Evolutionary conservation across 2,113 vertebrate genomes (phyloP), one percentile per base, ranked within the genome.

Genomic region (Ageneiosus marmoratus): DNA sequence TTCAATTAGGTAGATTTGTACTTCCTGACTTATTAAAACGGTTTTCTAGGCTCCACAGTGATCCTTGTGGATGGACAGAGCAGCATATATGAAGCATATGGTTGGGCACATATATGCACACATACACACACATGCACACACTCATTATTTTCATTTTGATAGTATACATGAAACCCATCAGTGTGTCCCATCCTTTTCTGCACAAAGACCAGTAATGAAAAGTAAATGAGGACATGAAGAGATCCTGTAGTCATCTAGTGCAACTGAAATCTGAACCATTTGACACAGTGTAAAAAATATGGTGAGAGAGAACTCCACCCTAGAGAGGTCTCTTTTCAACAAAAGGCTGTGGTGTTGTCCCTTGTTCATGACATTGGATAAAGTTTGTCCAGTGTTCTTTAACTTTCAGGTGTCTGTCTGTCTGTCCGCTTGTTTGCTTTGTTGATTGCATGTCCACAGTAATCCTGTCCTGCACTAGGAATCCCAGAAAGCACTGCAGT

Each of bases 221-320:
- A 87, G 88, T 92, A 89, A 91, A 76, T 48, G 88, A 91, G 75
- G 84, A 88, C 92, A 92, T 92, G 91, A 95, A 94, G 95, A 96
- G 95, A 94, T 94, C 94, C 95, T 94, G 94, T 94, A 95, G 94
- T 94, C 96, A 95, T 96, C 96, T 96, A 97, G 95, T 96, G 96
- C 95, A 97, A 97, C 95, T 94, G 93, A 94, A 95, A 95, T 94
- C 91, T 93, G 94, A 94, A 97, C 95, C 95, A 95, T 95, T 80
- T 96, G 97, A 97, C 97, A 97, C 97, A 97, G 96, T 97, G 96
- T 98, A 98, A 97, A 99, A 98, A 99, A 98, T 91, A 84, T 95
- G 94, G 95, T 95, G 96, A 96, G 96, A 97, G 96, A 98, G 95
- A 97, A 94, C 92, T 95, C 94, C 95, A 95, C 97, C 95, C 93